These are phyloP conservation scores for Oplegnathus fasciatus DNA, from an alignment of 2,113 vertebrate species.

Conservation along the genomic window DNA sequence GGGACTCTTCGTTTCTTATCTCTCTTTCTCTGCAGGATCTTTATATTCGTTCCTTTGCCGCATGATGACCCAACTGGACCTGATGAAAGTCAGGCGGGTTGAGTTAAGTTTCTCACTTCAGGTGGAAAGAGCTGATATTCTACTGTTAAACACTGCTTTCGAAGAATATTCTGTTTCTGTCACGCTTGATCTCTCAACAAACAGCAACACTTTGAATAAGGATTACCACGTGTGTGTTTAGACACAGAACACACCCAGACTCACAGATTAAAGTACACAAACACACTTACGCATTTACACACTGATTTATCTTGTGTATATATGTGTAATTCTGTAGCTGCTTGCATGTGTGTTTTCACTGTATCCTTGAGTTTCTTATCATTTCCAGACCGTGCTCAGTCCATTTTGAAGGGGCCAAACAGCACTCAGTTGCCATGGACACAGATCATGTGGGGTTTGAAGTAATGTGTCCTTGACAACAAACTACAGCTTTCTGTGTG, in stretches of 20 bases:
- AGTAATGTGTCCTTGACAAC: slow-evolving; percentile 61
- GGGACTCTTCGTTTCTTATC: background rate
- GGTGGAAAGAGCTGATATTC: background rate
- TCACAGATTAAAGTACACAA: background rate
- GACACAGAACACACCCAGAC: background rate
- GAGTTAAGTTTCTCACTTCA: no score
- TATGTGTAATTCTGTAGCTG: background rate
- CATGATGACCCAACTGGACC: background rate
- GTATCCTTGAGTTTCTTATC: slow-evolving; percentile 10
- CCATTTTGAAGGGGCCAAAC: slow-evolving; percentile 21
- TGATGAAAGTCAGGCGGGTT: background rate
- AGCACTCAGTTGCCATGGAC: slow-evolving; percentile 64
- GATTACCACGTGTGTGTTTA: background rate
- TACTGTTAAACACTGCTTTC: background rate
- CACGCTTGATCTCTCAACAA: background rate
- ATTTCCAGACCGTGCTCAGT: slow-evolving; percentile 33
- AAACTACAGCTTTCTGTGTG: slow-evolving; percentile 41
- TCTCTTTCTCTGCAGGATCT: background rate
- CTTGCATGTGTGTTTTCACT: background rate
- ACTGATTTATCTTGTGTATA: no score
- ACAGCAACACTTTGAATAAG: background rate
- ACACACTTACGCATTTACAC: background rate
- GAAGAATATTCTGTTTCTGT: background rate
- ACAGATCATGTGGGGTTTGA: slow-evolving; percentile 52
- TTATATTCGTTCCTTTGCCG: background rate